phyloP scores from a whole-genome alignment of 2,888 invertebrate species.

The Lordiphosa fenestrarum region DNA sequence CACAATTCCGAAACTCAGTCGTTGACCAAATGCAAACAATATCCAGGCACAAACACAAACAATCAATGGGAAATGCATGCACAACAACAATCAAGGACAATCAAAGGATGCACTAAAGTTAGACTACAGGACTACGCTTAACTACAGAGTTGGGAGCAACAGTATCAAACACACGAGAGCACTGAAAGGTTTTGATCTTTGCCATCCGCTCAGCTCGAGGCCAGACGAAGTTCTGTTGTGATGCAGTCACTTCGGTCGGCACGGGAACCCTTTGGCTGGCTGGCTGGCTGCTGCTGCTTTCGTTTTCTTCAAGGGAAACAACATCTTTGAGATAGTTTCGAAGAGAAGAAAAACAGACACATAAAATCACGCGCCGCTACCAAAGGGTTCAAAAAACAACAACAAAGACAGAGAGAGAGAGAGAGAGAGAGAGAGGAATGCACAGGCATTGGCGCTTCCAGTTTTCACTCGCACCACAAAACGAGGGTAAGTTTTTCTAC shows the following conservation, averaged over 20 bases:
- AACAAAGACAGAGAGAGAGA: constrained; percentile 8
- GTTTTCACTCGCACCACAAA: constrained; percentile 23
- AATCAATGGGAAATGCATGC: constrained; percentile 59
- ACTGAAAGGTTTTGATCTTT: constrained; percentile 46
- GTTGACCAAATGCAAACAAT: constrained; percentile 23
- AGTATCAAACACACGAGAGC: constrained; percentile 33
- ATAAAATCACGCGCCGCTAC: constrained; percentile 59
- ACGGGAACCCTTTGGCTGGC: constrained; percentile 63
- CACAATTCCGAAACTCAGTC: constrained; percentile 4
- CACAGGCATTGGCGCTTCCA: constrained; percentile 36
- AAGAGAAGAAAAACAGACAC: constrained; percentile 46
- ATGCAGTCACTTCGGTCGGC: constrained; percentile 54
- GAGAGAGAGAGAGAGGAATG: not conserved
- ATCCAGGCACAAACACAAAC: constrained; percentile 48
- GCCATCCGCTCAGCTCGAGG: constrained; percentile 79
- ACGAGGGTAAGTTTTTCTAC: constrained; percentile 60
- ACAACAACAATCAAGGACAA: constrained; percentile 43
- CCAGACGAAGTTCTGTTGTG: constrained; percentile 79
- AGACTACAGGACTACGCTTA: constrained; percentile 18
- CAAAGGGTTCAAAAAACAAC: constrained; percentile 56
- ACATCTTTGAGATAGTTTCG: constrained; percentile 49
- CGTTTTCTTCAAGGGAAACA: constrained; percentile 60
- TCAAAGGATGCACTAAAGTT: constrained; percentile 16
- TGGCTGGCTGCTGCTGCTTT: constrained; percentile 24
- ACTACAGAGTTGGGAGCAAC: constrained; percentile 14